phyloP scores from a whole-genome alignment of 2,888 invertebrate genomes.

The Caenorhabditis virilis region DNA sequence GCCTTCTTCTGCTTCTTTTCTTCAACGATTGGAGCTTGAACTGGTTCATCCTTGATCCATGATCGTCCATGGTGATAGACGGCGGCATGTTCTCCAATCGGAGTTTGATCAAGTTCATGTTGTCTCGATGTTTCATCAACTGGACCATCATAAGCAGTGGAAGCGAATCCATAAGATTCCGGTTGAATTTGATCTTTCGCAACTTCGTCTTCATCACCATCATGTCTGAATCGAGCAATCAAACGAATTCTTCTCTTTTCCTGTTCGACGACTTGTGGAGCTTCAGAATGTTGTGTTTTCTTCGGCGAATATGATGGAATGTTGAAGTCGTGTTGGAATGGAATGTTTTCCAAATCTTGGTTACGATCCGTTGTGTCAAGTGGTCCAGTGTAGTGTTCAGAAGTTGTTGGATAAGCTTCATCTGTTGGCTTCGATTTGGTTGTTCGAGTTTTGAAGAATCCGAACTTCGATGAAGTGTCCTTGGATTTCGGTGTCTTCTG shows the following conservation, averaged over 20 bases:
- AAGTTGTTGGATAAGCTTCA: slow-evolving; percentile 1
- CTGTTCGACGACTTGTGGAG: neutral
- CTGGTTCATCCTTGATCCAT: slow-evolving; percentile 24
- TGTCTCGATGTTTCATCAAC: slow-evolving; percentile 19
- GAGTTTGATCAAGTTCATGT: slow-evolving; percentile 11
- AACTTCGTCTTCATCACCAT: slow-evolving; percentile 23
- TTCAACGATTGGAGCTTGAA: too few species aligned
- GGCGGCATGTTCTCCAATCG: slow-evolving; percentile 15
- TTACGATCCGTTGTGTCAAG: slow-evolving; percentile 12
- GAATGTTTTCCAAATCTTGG: slow-evolving; percentile 26
- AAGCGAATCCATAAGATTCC: slow-evolving; percentile 13
- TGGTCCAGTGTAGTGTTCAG: slow-evolving; percentile 21
- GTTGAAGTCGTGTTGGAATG: slow-evolving; percentile 8
- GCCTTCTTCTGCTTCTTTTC: too few species aligned
- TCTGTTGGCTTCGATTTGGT: neutral
- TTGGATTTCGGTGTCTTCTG: slow-evolving; percentile 8
- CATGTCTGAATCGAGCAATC: slow-evolving; percentile 7
- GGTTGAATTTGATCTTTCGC: too few species aligned
- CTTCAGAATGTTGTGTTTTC: slow-evolving; percentile 1
- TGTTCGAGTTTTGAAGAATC: too few species aligned
- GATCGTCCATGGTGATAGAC: slow-evolving; percentile 26
- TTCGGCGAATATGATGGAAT: slow-evolving; percentile 17
- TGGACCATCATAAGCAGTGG: slow-evolving; percentile 13
- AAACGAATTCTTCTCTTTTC: neutral
- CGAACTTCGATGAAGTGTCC: slow-evolving; percentile 11